Evolutionary conservation across 2,888 invertebrate species (phyloP), one percentile per base, ranked within the genome.

Genomic region (Conomelus anceps): DNA sequence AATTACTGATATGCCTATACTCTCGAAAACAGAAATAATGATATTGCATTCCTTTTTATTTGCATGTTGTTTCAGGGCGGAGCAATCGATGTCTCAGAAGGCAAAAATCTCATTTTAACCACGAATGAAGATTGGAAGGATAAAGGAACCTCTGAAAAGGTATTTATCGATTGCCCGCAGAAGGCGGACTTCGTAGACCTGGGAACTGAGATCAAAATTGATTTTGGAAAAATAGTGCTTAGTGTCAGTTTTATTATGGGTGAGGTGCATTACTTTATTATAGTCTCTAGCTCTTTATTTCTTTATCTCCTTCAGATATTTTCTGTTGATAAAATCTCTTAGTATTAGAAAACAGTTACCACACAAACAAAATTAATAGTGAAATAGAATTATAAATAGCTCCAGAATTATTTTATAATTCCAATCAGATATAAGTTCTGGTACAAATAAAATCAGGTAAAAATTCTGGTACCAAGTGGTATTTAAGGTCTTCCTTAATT

Each of bases 221-320:
- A 91, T 87, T 91, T 90, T 84, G 92, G 92, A 0, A 87, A 91
- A 23, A 90, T 92, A 20, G 90, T 91, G 20, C 90, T 92, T 11
- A 88, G 63, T 17, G 91, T 92, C 84, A 34, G n/a, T n/a, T 63
- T 89, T 24, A 88, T 24, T 23, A 85, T 90, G 0, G 90, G 91
- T 90, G 63, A 90, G 84, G 88, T 86, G 24, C n/a, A 85, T 85
- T 86, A 22, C 22, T 6, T 20, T 23, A 22, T 86, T 20, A 85
- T 17, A n/a, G n/a, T n/a, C n/a, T n/a, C n/a, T n/a, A n/a, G n/a
- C n/a, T n/a, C n/a, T n/a, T n/a, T n/a, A n/a, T n/a, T n/a, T n/a
- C n/a, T n/a, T n/a, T n/a, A n/a, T n/a, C n/a, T n/a, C n/a, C n/a
- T n/a, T n/a, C n/a, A n/a, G n/a, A n/a, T n/a, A n/a, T n/a, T n/a